Percentiles rank a stretch among this genome's conserved stretches.
phyloP scores from a whole-genome alignment of 2,888 invertebrate genomes.

The Andrena bicolor region DNA sequence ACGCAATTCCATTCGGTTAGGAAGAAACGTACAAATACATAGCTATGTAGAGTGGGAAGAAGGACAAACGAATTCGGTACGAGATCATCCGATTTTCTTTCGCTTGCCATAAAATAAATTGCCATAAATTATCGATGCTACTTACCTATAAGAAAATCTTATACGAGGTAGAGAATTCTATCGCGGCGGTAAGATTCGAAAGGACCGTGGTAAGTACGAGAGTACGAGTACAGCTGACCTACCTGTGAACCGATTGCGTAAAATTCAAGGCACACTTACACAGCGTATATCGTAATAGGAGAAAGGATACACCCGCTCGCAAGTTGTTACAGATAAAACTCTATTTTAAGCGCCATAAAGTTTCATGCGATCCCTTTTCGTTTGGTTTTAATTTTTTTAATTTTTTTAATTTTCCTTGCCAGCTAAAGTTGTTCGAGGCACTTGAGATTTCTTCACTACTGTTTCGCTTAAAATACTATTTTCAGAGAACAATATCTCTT shows the following conservation, averaged over 20 bases:
- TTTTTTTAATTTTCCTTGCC: background rate
- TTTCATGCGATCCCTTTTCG: background rate
- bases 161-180: too few relatives aligned
- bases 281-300: constrained; percentile 49
- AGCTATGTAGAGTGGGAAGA: too few relatives aligned
- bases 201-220: constrained; percentile 43
- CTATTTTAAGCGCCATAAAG: background rate
- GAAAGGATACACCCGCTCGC: constrained; percentile 52
- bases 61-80: background rate
- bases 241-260: constrained; percentile 49
- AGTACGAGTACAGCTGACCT: constrained; percentile 38
- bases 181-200: constrained; percentile 41
- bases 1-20: too few relatives aligned
- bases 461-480: constrained; percentile 51
- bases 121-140: background rate
- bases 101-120: background rate
- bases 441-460: background rate
- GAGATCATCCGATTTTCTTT: background rate
- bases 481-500: constrained; percentile 95
- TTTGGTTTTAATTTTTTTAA: too few relatives aligned
- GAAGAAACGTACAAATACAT: too few relatives aligned
- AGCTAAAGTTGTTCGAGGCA: background rate
- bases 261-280: constrained; percentile 52
- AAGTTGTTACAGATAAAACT: constrained; percentile 5
- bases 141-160: too few relatives aligned